Evolutionary conservation across 2,797 vertebrate genomes (phyloP).

Genomic region (Nothura maculosa): DNA sequence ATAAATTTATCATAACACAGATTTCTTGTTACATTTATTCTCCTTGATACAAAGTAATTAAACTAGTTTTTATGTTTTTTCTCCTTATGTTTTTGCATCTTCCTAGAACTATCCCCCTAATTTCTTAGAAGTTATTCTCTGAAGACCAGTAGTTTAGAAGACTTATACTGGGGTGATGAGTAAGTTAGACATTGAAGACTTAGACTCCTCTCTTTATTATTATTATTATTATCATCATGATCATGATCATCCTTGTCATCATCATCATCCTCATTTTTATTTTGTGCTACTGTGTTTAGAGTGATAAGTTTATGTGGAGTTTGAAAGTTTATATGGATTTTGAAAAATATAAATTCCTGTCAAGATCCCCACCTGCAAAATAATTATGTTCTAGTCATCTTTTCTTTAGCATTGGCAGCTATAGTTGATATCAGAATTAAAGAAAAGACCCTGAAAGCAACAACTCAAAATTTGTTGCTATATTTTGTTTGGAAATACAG

Average conservation of each 20-base stretch:
- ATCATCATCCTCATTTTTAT: not conserved
- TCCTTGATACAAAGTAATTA: not conserved
- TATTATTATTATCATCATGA: not conserved
- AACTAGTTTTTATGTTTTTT: not conserved
- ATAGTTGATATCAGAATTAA: constrained; percentile 44
- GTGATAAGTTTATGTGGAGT: not conserved
- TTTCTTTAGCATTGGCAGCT: constrained; percentile 61
- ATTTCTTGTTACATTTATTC: not conserved
- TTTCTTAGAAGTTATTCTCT: not conserved
- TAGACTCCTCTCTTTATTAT: not conserved
- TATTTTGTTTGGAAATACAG: constrained; percentile 57
- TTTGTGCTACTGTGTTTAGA: not conserved
- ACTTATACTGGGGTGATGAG: not conserved
- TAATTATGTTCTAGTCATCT: constrained; percentile 57
- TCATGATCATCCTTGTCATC: not conserved
- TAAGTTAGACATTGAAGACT: not conserved
- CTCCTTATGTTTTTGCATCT: not conserved
- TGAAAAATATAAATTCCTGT: constrained; percentile 60
- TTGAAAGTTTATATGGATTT: not conserved
- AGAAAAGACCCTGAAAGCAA: constrained; percentile 14
- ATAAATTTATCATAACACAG: not conserved
- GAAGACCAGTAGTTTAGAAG: not conserved
- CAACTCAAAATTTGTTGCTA: not conserved
- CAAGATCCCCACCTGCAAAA: constrained; percentile 41
- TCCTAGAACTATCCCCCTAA: not conserved